Evolutionary conservation across 2,888 invertebrate species (phyloP).

Genomic region (Drosophila acutilabella): DNA sequence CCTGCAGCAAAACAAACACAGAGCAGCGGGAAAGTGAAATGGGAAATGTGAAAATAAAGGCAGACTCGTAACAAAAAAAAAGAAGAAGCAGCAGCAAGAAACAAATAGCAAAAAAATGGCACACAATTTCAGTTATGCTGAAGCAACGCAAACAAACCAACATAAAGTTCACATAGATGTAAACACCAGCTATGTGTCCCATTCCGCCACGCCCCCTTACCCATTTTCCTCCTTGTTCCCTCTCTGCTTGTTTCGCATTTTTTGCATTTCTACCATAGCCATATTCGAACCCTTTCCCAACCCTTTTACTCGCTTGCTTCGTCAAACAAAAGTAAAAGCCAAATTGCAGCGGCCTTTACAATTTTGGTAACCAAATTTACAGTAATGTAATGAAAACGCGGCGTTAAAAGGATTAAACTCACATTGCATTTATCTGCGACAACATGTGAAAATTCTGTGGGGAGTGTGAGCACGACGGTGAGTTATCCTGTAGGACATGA

Average conservation of each 20-base stretch:
- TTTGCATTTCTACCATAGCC: slow-evolving; percentile 27
- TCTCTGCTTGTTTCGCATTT: slow-evolving; percentile 24
- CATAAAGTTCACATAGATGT: slow-evolving; percentile 64
- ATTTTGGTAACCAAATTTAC: slow-evolving; percentile 69
- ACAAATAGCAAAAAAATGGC: slow-evolving; percentile 45
- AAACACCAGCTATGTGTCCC: slow-evolving; percentile 51
- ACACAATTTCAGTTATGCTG: slow-evolving; percentile 67
- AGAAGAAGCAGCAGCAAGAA: background rate
- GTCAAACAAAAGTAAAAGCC: slow-evolving; percentile 56
- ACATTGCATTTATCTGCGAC: slow-evolving; percentile 61
- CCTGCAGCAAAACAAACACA: slow-evolving; percentile 57
- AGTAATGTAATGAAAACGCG: slow-evolving; percentile 80
- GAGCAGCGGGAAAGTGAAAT: background rate
- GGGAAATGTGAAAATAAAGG: slow-evolving; percentile 43
- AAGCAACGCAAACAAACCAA: slow-evolving; percentile 52
- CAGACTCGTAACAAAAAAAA: slow-evolving; percentile 30
- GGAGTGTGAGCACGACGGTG: background rate
- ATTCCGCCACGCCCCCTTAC: background rate
- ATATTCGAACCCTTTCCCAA: background rate
- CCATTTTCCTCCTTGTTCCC: background rate
- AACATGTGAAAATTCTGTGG: background rate
- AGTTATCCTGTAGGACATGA: background rate
- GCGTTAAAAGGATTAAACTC: slow-evolving; percentile 78
- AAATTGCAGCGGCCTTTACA: slow-evolving; percentile 61
- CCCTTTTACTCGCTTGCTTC: background rate